phyloP scores from a whole-genome alignment of 1,140 invertebrate genomes.

The Meloidogyne exigua region DNA sequence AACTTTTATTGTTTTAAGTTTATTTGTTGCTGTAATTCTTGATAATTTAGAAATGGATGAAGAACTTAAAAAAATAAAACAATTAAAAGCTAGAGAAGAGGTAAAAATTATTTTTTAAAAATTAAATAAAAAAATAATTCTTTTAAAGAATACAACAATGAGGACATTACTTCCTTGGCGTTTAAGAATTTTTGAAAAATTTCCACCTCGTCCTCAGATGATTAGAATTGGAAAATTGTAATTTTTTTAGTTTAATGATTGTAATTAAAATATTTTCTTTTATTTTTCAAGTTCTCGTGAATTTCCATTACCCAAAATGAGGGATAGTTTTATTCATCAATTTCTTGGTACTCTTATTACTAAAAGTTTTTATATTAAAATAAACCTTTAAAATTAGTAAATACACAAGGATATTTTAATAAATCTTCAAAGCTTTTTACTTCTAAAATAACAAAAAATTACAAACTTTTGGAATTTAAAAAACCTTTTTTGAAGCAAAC shows the following conservation, averaged over 20 bases:
- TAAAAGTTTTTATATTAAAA: constrained; percentile 6
- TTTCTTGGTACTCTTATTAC: constrained; percentile 21
- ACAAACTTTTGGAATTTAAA: neutral
- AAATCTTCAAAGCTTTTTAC: neutral
- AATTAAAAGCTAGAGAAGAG: constrained; percentile 67
- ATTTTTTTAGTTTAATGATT: neutral
- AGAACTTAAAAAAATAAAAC: constrained; percentile 97
- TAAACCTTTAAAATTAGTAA: neutral
- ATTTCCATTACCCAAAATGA: constrained; percentile 89
- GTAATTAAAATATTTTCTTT: neutral
- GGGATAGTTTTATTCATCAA: constrained; percentile 94
- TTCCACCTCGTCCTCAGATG: constrained; percentile 98
- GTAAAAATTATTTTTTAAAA: constrained; percentile 9
- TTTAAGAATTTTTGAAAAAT: constrained; percentile 94
- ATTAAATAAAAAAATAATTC: neutral
- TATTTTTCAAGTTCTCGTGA: constrained; percentile 68
- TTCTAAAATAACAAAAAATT: neutral
- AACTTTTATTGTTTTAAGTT: constrained; percentile 93
- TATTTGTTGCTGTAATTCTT: constrained; percentile 99
- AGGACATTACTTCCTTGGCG: constrained; percentile 87
- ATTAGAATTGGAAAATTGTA: constrained; percentile 86
- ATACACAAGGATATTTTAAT: neutral
- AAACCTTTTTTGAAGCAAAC: constrained; percentile 29
- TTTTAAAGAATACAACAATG: constrained; percentile 83
- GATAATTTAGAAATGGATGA: constrained; percentile 99